Conservation (phyloP, 2,113 vertebrate genomes). For the Eptesicus fuscus region DNA sequence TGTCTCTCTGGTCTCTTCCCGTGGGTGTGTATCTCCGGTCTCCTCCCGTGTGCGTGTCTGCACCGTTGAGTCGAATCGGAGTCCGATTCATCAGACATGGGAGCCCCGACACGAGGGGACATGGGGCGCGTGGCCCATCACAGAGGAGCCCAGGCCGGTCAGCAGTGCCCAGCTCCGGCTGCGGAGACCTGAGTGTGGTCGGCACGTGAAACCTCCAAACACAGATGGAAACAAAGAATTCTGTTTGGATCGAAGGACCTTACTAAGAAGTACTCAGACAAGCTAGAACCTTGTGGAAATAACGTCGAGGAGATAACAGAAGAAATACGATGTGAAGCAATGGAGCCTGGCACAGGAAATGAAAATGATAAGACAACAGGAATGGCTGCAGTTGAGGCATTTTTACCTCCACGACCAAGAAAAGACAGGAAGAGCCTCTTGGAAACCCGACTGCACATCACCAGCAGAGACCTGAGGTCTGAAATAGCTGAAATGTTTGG, state of each 20-base stretch:
- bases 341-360: conserved; percentile 89
- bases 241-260: conserved; percentile 88
- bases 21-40: too few relatives aligned
- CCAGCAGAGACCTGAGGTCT: conserved; percentile 87
- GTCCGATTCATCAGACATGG: too few relatives aligned
- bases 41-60: too few relatives aligned
- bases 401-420: conserved; percentile 81
- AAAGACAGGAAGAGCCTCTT: conserved; percentile 83
- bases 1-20: too few relatives aligned
- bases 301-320: conserved; percentile 88
- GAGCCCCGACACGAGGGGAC: too few relatives aligned
- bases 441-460: conserved; percentile 89
- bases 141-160: too few relatives aligned
- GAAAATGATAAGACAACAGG: conserved; percentile 86
- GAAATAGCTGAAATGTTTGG: conserved; percentile 85
- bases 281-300: conserved; percentile 77
- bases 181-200: too few relatives aligned
- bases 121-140: too few relatives aligned
- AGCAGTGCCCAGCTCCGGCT: too few relatives aligned
- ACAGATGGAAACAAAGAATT: conserved; percentile 84
- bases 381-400: conserved; percentile 90
- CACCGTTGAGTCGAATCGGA: too few relatives aligned
- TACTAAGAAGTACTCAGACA: conserved; percentile 84
- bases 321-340: conserved; percentile 86
- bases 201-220: conserved; percentile 84